Evolutionary conservation across 23 tunicate genomes (phyloP).

Genomic region (Phallusia fumigata): DNA sequence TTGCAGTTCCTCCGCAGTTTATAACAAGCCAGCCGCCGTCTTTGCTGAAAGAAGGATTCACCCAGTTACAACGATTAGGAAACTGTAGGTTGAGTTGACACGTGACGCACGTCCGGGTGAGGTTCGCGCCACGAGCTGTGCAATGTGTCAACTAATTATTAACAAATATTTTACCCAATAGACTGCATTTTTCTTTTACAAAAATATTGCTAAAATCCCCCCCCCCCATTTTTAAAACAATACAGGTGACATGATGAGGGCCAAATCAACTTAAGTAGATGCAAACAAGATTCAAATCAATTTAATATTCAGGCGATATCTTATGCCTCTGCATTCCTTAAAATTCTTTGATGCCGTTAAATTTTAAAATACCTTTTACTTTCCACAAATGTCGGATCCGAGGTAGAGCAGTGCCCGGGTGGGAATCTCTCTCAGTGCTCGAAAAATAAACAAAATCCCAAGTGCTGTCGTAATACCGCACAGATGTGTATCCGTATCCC

Average conservation of each 20-base stretch:
- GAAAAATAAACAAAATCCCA: slow-evolving; percentile 69
- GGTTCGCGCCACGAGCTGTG: slow-evolving; percentile 42
- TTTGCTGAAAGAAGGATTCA: slow-evolving; percentile 64
- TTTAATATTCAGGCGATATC: too few species aligned
- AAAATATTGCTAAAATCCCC: too few species aligned
- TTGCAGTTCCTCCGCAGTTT: slow-evolving; percentile 84
- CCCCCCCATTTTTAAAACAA: too few species aligned
- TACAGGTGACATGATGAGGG: too few species aligned
- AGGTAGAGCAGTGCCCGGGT: slow-evolving; percentile 43
- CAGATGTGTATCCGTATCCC: slow-evolving; percentile 42
- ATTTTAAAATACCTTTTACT: slow-evolving; percentile 55
- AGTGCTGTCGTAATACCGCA: slow-evolving; percentile 49
- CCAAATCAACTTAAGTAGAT: too few species aligned
- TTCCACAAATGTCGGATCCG: slow-evolving; percentile 91
- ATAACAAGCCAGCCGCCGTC: slow-evolving; percentile 68
- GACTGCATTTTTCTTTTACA: too few species aligned
- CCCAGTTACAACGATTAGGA: slow-evolving; percentile 81
- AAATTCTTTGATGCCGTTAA: too few species aligned
- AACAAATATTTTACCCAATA: too few species aligned
- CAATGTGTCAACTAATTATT: too few species aligned
- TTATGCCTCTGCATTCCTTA: too few species aligned
- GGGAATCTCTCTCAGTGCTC: slow-evolving; percentile 55
- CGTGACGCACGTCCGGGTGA: slow-evolving; percentile 51
- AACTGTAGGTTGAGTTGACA: slow-evolving; percentile 46
- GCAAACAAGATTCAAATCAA: background rate